Evolutionary conservation across 1,140 invertebrate genomes (phyloP), one percentile per base, ranked within the genome.

Genomic region (Schmidtea mediterranea): DNA sequence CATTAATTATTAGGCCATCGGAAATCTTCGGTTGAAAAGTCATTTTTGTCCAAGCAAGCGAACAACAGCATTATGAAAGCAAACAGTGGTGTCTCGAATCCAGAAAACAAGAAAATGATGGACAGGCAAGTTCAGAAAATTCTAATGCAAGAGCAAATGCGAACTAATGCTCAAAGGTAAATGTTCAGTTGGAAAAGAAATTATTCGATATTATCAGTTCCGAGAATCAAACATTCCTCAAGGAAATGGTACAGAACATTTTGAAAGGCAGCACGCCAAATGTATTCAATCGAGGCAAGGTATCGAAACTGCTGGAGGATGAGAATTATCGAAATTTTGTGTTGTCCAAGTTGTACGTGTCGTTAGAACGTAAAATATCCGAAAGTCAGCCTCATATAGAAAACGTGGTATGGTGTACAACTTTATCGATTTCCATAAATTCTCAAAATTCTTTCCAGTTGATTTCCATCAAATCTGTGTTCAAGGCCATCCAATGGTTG

Each of bases 241-340:
- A 32, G 10, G 26, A 32, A 10, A 6, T 32, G 26, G 26, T 32
- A 6, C 26, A 32, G 10, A 32, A 32, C 10, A 32, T 32, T 32
- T 32, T 32, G 26, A 32, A 32, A 32, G 26, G 26, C 3, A 32
- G 10, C 26, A 32, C 26, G 3, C 26, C 26, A 32, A 32, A 32
- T 32, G 26, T 32, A 32, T 32, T 32, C 26, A 32, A 32, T 32
- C 26, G 26, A 6, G 26, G 26, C 3, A 32, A 32, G 26, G 26
- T 32, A 3, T 32, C 26, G 10, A 32, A 32, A 32, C 26, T 98
- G 3, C 89, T 98, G 82, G 90, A 97, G 65, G 89, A 97, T 66
- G 92, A 98, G 68, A 92, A 80, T 48, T 90, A 95, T 69, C 72
- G 92, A 24, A 90, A 87, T 60, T 77, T 97, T 62, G 79, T 94